Evolutionary conservation across 2,113 vertebrate genomes (phyloP).

Genomic region (cat (Felis catus)): F.catus_Fca126_mat1.0 CM031425.1:31104001-31104500

Average conservation of each 20-base stretch:
- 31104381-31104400: neutral
- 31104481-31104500: neutral
- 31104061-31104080: neutral
- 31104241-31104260: neutral
- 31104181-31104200: neutral
- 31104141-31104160: neutral
- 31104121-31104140: neutral
- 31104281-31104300: neutral
- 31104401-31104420: neutral
- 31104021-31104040: neutral
- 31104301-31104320: neutral
- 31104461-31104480: neutral
- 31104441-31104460: neutral
- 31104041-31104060: conserved; percentile 12
- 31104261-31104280: neutral
- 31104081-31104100: conserved; percentile 28
- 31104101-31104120: neutral
- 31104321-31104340: neutral
- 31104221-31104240: neutral
- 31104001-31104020: neutral
- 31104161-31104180: neutral
- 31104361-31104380: neutral
- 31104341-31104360: neutral
- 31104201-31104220: neutral
- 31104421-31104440: neutral